Conservation (phyloP, 2,888 invertebrate genomes). For the Abrostola tripartita region DNA sequence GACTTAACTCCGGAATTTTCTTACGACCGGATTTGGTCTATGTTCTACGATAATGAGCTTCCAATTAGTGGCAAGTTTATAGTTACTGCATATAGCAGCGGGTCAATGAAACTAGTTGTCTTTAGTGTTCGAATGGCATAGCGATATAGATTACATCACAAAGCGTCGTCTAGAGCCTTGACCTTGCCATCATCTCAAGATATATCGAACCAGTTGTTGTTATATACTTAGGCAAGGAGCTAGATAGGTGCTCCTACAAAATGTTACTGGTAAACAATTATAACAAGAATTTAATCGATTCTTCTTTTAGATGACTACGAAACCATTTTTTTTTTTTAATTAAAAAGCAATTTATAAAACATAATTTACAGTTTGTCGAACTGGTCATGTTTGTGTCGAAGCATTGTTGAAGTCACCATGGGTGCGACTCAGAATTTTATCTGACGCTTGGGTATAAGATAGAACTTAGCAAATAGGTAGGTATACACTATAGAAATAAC, state of each 20-base stretch:
- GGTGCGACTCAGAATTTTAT: no score
- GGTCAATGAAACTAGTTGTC: not conserved
- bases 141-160: slow-evolving; percentile 1
- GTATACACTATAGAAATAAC: no score
- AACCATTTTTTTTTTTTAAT: no score
- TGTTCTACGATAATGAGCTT: not conserved
- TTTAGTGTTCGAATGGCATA: slow-evolving; percentile 1
- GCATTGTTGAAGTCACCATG: no score
- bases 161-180: not conserved
- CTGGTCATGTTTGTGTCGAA: no score
- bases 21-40: no score
- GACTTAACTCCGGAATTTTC: no score
- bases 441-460: no score
- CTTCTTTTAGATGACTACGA: not conserved
- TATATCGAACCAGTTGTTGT: slow-evolving; percentile 1
- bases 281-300: not conserved
- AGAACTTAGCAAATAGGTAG: no score
- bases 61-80: not conserved
- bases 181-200: slow-evolving; percentile 1
- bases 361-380: no score
- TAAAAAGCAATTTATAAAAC: no score
- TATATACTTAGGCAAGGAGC: not conserved
- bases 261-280: not conserved
- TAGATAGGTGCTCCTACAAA: not conserved
- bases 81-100: not conserved